Percentiles rank a stretch among this genome's conserved stretches.
phyloP scores from a whole-genome alignment of 2,113 vertebrate species.

The Opisthocomus hoazin region DNA sequence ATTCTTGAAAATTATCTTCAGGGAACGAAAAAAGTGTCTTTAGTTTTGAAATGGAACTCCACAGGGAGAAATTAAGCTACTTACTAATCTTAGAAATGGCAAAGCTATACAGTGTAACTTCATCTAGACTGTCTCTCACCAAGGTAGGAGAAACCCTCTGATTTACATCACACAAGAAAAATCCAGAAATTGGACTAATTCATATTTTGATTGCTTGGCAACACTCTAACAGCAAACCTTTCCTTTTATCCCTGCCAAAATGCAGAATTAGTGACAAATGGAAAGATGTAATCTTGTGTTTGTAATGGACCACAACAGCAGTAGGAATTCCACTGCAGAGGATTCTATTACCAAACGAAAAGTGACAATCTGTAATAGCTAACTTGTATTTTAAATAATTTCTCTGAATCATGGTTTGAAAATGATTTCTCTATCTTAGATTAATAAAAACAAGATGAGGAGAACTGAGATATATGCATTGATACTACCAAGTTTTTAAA shows the following conservation, averaged over 20 bases:
- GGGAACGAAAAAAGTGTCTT: not conserved
- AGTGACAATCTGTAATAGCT: not conserved
- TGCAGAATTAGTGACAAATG: not conserved
- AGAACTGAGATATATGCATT: not conserved
- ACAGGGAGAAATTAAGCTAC: not conserved
- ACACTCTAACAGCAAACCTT: not conserved
- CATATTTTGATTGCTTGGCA: slow-evolving; percentile 29
- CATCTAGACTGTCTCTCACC: not conserved
- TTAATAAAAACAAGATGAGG: not conserved
- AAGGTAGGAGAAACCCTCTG: not conserved
- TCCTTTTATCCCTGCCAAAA: not conserved
- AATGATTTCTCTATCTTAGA: not conserved
- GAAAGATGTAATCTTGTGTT: not conserved
- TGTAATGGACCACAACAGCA: not conserved
- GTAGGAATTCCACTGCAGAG: not conserved
- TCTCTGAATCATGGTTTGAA: not conserved
- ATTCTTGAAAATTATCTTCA: not conserved
- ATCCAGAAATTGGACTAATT: slow-evolving; percentile 4
- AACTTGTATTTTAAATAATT: not conserved
- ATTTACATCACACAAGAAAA: not conserved
- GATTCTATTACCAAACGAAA: not conserved
- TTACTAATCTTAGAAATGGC: not conserved
- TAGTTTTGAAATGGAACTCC: not conserved
- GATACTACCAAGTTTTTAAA: not conserved
- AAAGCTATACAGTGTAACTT: not conserved